Base-by-base conservation (phyloP, 1,140 invertebrate genomes). In the Saccostrea echinata region DNA sequence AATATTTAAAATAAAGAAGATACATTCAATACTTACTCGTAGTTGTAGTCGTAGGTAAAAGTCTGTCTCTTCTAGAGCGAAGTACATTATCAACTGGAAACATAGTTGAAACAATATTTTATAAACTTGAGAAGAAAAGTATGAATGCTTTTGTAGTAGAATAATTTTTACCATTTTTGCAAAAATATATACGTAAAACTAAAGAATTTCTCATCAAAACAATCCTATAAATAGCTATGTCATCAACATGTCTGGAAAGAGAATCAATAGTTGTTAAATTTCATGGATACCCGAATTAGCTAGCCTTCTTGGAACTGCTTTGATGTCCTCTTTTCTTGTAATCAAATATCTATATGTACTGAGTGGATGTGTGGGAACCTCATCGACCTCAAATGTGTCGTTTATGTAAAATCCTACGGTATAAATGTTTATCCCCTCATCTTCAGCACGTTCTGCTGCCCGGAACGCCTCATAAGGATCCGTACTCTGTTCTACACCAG, bases 391-490 rank as follows among this genome's bases (percentile, higher is more conserved):
- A 9, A 57, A 88, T 3, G 86, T 88, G 83, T 93, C 88, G 18
- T 86, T 86, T 18, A 92, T 83, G 35, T 90, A 89, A 33, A 92
- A 51, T n/a, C 92, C 92, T 82, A 93, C 84, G 1, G 91, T 89
- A 86, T 89, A 93, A 18, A 93, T 87, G 12, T 83, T 90, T 21
- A 88, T 87, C 24, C 88, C 90, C 13, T 85, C 51, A 55, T 90
- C 82, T 84, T 91, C 90, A 1, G 90, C 89, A 21, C 86, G 52
- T 43, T 86, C 84, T 13, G 92, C 92, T 13, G 90, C 90, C 51
- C 76, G 82, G 52, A 85, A 82, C 0, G 88, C 86, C 12, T 53
- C 83, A 11, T 87, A 84, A 6, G 82, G 82, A 30, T 89, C 85
- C 13, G 87, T 21, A 76, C 90, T 92, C 55, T 71, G 86, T n/a